Base-by-base conservation (phyloP, 2,888 invertebrate species). In the Graphium colonna region DNA sequence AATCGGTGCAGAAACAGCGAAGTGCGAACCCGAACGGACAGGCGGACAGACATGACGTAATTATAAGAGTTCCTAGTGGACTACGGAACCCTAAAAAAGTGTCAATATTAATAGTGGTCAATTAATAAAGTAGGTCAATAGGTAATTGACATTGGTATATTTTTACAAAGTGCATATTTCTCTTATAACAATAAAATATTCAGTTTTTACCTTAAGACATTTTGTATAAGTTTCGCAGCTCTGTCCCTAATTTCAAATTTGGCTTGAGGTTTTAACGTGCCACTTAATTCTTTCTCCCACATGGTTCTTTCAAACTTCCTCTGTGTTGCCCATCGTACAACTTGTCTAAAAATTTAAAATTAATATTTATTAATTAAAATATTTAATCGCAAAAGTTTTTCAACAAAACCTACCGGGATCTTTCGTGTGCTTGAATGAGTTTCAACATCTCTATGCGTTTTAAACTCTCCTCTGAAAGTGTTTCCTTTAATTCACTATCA, bases 381-480 rank as follows among this genome's bases (percentile, higher is more conserved):
- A n/a, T n/a, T n/a, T n/a, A n/a, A n/a, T n/a, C n/a, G n/a, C n/a
- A n/a, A n/a, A n/a, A n/a, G n/a, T n/a, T 5, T 21, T 21, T 21
- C 5, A 21, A 3, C 21, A 2, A 21, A 21, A 3, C 41, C 12
- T 57, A 82, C 86, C 85, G 76, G 9, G 73, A 61, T 57, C 68
- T 77, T 59, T 83, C 85, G 42, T 84, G 82, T 26, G 83, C 75
- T 56, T 77, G 71, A 66, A 86, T 82, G 4, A 84, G 47, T 42
- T 67, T 56, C 1, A 74, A 42, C 59, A 73, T 58, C 55, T 60
- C 59, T 28, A 59, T 72, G 10, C 58, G 69, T 55, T 63, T 59
- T 13, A 73, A 56, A 10, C 65, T 60, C 64, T 75, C 76, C 62
- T 74, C 72, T 9, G 79, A 67, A 21, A 77, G 42, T 52, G 65